Percentiles rank a stretch among this genome's conserved stretches.
Conservation (phyloP, 2,888 invertebrate species). For the Drymonia ruficornis region DNA sequence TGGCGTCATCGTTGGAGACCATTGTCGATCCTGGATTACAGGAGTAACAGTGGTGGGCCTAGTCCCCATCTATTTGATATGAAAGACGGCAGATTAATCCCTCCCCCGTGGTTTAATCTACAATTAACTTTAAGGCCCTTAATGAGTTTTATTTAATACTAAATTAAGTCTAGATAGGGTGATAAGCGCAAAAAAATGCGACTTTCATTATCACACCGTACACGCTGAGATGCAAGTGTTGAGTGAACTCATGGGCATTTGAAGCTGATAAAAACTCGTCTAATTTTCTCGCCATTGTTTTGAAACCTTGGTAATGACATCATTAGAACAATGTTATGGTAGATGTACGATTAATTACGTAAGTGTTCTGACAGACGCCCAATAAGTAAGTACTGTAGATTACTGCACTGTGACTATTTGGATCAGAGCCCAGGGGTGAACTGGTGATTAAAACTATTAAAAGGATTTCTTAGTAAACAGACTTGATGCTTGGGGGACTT, state of each 20-base stretch:
- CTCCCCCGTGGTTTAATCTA: too few species aligned
- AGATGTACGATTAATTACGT: background rate
- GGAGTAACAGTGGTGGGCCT: too few species aligned
- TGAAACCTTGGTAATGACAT: constrained; percentile 7
- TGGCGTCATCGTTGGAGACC: too few species aligned
- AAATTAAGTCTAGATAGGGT: too few species aligned
- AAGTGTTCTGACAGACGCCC: background rate
- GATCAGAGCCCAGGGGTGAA: background rate
- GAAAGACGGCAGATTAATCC: too few species aligned
- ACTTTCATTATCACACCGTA: too few species aligned
- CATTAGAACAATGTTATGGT: constrained; percentile 2
- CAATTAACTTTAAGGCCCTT: too few species aligned
- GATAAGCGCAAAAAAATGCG: too few species aligned
- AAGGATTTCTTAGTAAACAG: background rate
- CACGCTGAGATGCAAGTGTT: background rate
- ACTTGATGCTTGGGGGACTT: background rate
- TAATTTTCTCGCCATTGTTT: constrained; percentile 7
- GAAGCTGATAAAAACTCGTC: background rate
- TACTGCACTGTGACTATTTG: background rate
- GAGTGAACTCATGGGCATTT: background rate
- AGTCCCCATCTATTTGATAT: too few species aligned
- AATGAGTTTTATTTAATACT: too few species aligned
- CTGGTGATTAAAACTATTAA: background rate
- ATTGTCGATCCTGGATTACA: too few species aligned
- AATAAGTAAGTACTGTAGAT: background rate